Evolutionary conservation across 2,888 invertebrate genomes (phyloP), one percentile per base, ranked within the genome.

Genomic region (Oscheius sp.): DNA sequence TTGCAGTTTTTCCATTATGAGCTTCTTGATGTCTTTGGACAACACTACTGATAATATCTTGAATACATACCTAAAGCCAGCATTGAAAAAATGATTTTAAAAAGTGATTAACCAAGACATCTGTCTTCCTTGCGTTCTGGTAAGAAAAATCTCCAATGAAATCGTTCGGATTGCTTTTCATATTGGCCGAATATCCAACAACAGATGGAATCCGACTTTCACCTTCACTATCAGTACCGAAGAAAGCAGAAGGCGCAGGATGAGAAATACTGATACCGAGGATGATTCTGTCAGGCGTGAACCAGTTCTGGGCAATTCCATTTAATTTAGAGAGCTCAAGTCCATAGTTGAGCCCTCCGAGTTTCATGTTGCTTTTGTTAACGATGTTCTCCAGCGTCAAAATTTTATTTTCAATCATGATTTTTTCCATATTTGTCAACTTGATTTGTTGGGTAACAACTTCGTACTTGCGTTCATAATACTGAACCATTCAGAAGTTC

Each of bases 401-500:
- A 10, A 57, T 33, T 29, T 55, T 55, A 20, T 37, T 31, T 31
- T 61, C 45, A 10, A 8, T 10, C 61, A 61, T 61, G 42, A 61
- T 61, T 29, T 42, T 45, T n/a, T 45, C 42, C 45, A 61, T 45
- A 29, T 61, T 61, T 6, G 29, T 17, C 25, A 45, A 15, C 45
- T 76, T 79, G 34, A 84, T 55, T 37, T 83, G 81, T 55, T 84
- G 84, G 3, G 83, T 80, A 37, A 78, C 69, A 33, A 81, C 66
- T 0, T 50, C 33, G 25, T 67, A 73, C 23, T 70, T 33, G n/a
- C 72, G 73, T 53, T 84, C 84, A 64, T 50, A 45, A 37, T 55
- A 42, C 42, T 42, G 12, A 29, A 52, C 20, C 42, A 42, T n/a
- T 12, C n/a, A n/a, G n/a, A n/a, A n/a, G n/a, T n/a, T n/a, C n/a